phyloP scores from a whole-genome alignment of 2,797 vertebrate species.

The Ctenochaetus hawaiiensis region DNA sequence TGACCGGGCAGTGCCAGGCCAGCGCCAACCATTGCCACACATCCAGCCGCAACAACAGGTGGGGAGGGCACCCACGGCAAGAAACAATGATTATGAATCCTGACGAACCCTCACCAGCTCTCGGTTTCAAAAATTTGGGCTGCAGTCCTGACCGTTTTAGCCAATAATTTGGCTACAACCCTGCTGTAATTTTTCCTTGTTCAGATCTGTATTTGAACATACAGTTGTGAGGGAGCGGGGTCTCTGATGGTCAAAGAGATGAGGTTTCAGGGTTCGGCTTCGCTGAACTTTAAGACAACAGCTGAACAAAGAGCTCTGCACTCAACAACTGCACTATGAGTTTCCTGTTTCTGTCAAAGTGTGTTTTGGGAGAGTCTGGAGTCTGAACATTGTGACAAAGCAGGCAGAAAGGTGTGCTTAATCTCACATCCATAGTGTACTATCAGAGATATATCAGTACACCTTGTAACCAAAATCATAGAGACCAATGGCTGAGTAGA shows the following conservation, averaged over 20 bases:
- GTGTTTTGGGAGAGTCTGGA: constrained; percentile 2
- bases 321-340: constrained; percentile 15
- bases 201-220: constrained; percentile 20
- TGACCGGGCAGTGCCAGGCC: constrained; percentile 89
- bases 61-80: constrained; percentile 70
- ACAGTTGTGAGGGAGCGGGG: constrained; percentile 19
- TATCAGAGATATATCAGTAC: constrained; percentile 16
- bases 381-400: constrained; percentile 30
- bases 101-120: constrained; percentile 77
- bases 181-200: constrained; percentile 24
- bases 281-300: constrained; percentile 14
- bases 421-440: constrained; percentile 10
- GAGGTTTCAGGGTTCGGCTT: constrained; percentile 26
- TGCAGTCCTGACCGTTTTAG: constrained; percentile 31
- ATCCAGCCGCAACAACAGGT: constrained; percentile 88
- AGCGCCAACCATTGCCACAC: constrained; percentile 88
- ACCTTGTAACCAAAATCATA: constrained; percentile 51
- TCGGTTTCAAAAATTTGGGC: constrained; percentile 48
- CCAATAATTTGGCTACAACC: constrained; percentile 27
- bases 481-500: constrained; percentile 11
- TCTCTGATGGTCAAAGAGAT: constrained; percentile 8
- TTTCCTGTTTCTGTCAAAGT: constrained; percentile 29
- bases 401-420: constrained; percentile 19
- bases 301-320: constrained; percentile 13
- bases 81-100: constrained; percentile 52